These are phyloP conservation scores for Agriopis marginaria DNA, from an alignment of 2,888 invertebrate species.

Conservation along the genomic window DNA sequence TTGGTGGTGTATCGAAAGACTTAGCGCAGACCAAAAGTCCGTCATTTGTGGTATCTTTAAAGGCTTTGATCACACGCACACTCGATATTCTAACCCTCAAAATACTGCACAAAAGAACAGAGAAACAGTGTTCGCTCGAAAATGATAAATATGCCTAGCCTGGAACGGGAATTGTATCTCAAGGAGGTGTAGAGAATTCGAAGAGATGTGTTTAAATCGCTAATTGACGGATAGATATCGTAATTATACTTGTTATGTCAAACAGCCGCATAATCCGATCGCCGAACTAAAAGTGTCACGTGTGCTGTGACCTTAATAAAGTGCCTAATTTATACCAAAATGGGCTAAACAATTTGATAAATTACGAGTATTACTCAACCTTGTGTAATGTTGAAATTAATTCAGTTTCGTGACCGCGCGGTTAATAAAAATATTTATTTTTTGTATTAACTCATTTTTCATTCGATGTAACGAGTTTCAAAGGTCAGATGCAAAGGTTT, in stretches of 20 bases:
- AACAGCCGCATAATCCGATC: neutral
- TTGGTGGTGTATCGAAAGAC: too few species aligned
- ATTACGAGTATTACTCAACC: conserved; percentile 29
- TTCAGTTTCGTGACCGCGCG: conserved; percentile 35
- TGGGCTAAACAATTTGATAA: conserved; percentile 25
- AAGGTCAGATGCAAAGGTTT: conserved; percentile 33
- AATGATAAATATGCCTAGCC: too few species aligned
- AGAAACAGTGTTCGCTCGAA: too few species aligned
- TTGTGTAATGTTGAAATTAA: conserved; percentile 33
- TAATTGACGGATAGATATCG: too few species aligned
- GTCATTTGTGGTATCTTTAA: too few species aligned
- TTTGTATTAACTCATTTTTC: conserved; percentile 35
- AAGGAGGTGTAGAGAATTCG: too few species aligned
- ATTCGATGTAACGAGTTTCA: conserved; percentile 23
- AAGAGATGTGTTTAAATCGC: too few species aligned
- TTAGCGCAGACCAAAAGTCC: too few species aligned
- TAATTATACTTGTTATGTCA: neutral
- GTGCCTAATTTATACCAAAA: conserved; percentile 5
- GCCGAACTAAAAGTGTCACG: neutral
- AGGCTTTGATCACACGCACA: neutral
- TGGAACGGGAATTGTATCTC: too few species aligned
- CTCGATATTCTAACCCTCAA: neutral
- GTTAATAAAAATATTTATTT: conserved; percentile 38
- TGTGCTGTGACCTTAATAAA: conserved; percentile 1
- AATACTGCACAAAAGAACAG: too few species aligned